phyloP scores from a whole-genome alignment of 1,140 invertebrate genomes.

The Bombus superbus region DNA sequence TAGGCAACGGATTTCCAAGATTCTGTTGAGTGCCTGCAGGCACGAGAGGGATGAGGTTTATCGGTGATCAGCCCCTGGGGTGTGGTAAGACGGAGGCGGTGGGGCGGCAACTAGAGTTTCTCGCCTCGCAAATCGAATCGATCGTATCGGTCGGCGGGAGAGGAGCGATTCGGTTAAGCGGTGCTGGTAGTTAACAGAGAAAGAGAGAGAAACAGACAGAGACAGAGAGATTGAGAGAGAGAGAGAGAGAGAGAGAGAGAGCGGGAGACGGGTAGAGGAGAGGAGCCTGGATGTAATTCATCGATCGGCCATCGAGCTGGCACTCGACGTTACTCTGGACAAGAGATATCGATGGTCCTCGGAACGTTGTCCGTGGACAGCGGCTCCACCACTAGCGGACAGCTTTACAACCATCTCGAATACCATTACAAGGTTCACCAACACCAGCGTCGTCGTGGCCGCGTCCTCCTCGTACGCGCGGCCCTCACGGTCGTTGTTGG shows the following conservation, averaged over 20 bases:
- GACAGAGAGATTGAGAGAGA: slow-evolving; percentile 34
- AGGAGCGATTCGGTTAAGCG: slow-evolving; percentile 50
- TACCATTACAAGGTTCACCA: slow-evolving; percentile 50
- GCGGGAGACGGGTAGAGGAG: neutral
- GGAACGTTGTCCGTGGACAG: slow-evolving; percentile 54
- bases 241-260: slow-evolving; percentile 30
- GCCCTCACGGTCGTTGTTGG: slow-evolving; percentile 19
- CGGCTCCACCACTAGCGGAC: slow-evolving; percentile 37
- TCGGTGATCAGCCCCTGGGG: slow-evolving; percentile 46
- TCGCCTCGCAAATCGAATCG: slow-evolving; percentile 64
- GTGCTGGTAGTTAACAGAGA: slow-evolving; percentile 59
- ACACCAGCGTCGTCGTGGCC: slow-evolving; percentile 35
- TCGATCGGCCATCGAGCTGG: slow-evolving; percentile 53
- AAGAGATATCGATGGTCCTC: slow-evolving; percentile 46
- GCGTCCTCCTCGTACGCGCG: neutral
- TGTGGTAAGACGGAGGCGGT: neutral
- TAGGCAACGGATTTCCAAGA: slow-evolving; percentile 13
- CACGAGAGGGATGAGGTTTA: slow-evolving; percentile 37
- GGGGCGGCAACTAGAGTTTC: slow-evolving; percentile 6
- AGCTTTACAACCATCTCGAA: slow-evolving; percentile 44
- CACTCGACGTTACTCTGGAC: slow-evolving; percentile 28
- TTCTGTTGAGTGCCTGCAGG: neutral
- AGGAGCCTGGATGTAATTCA: slow-evolving; percentile 57
- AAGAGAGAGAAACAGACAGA: slow-evolving; percentile 27
- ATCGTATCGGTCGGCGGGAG: slow-evolving; percentile 51